Base-by-base conservation (phyloP, 2,797 vertebrate genomes). In the Eidolon dupreanum region DNA sequence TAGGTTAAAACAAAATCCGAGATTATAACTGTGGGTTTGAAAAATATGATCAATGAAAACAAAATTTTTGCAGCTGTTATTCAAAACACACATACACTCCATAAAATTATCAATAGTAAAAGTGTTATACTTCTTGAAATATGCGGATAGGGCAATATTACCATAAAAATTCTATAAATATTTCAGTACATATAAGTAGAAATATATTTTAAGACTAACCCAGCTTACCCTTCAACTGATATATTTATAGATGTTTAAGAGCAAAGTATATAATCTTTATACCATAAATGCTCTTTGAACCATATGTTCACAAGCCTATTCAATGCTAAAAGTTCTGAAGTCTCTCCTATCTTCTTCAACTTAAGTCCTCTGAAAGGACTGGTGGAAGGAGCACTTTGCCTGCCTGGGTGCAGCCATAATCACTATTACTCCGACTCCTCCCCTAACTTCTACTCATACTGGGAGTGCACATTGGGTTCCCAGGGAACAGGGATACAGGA, bases 21-120 rank as follows among this genome's bases (percentile, higher is more conserved):
- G 51, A 79, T 33, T 92, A 57, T 5, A 86, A 77, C 55, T 74
- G 53, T 59, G 5, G 17, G 59, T 95, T 63, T 90, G 5, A 92
- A 97, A 95, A 89, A 65, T 13, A 79, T 26, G 38, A 86, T 51
- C 55, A 90, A 73, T 73, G 20, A 96, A 88, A 84, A 90, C 17
- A 49, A 74, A 92, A 51, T 70, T 93, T 55, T 51, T 97, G 22
- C 36, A 94, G 53, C 33, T 75, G 9, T 88, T 90, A 90, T 59
- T 86, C 59, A 94, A 89, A 63, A 88, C 38, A 89, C n/a, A 36
- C 26, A 46, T 20, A 88, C 38, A n/a, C 49, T 7, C 49, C 46
- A 81, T 41, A 33, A 77, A 84, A 96, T 6, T n/a, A 84, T 70
- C 55, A 85, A 87, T 8, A 87, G 66, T 51, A 84, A 90, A 88